phyloP scores from a whole-genome alignment of 2,113 vertebrate genomes.

The Ornithorhynchus anatinus region DNA sequence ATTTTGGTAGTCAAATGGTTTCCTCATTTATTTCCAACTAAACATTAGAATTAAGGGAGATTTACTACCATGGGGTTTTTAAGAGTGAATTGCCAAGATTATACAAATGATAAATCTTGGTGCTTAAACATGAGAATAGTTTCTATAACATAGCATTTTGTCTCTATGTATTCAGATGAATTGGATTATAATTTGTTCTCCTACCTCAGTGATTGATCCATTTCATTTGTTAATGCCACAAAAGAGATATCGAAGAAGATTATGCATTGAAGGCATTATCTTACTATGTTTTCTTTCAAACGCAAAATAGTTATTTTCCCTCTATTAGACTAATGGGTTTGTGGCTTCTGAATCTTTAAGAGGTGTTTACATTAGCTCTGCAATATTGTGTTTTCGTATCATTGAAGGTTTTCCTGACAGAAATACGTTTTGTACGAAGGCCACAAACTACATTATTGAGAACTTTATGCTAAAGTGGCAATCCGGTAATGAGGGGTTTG shows the following conservation, averaged over 20 bases:
- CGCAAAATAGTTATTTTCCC: background rate
- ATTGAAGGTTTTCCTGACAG: constrained; percentile 23
- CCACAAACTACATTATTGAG: constrained; percentile 7
- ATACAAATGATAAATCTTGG: constrained; percentile 23
- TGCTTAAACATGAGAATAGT: too few species aligned
- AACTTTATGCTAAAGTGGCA: constrained; percentile 11
- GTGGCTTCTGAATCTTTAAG: constrained; percentile 28
- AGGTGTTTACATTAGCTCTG: constrained; percentile 34
- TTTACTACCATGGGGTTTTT: background rate
- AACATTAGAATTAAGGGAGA: background rate
- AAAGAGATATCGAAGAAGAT: constrained; percentile 52
- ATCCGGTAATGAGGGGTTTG: constrained; percentile 47
- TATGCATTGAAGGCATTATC: constrained; percentile 33
- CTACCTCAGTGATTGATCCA: constrained; percentile 30
- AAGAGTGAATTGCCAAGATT: background rate
- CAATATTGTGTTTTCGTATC: constrained; percentile 8
- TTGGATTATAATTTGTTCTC: constrained; percentile 43
- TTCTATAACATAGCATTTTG: background rate
- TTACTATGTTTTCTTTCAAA: constrained; percentile 39
- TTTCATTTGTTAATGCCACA: constrained; percentile 45
- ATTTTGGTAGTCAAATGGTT: background rate
- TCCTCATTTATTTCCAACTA: background rate
- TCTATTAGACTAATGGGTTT: background rate
- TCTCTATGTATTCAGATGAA: constrained; percentile 23
- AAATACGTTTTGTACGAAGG: constrained; percentile 14